Evolutionary conservation across 2,797 vertebrate species (phyloP), one percentile per base, ranked within the genome.

Genomic region (Spinibarbus caldwelli): DNA sequence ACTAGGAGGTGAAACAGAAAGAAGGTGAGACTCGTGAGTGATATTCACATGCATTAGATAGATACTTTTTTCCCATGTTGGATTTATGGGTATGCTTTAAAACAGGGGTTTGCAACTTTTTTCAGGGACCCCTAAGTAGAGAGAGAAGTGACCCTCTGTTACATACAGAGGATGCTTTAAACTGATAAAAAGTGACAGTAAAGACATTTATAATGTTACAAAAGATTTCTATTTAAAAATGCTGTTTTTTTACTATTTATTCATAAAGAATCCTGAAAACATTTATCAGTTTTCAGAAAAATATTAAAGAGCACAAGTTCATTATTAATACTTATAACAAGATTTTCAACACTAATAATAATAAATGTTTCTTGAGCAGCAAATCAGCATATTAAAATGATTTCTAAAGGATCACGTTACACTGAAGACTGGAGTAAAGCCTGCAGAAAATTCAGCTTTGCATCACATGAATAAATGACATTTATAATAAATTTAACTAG

Each of bases 1-100:
- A 93, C 98, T 99, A 93, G 21, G 72, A 89, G 82, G 88, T 88
- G 90, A 68, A 92, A 85, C 72, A 89, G 80, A 90, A 64, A 66
- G 38, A 84, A 29, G 29, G 78, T 66, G 59, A 64, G 62, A 67
- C 62, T 34, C 12, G 15, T 62, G 76, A 78, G 54, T 43, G 36
- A 43, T 41, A 59, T 62, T 59, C 54, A 59, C 54, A 26, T 62
- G 36, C 76, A 26, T n/a, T n/a, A n/a, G n/a, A n/a, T n/a, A n/a
- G n/a, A n/a, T n/a, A n/a, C n/a, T 78, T 31, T 10, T 57, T 10
- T 45, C 5, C 14, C 26, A 45, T 59, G 36, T 23, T n/a, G 17
- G n/a, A n/a, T n/a, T n/a, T n/a, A n/a, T n/a, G n/a, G n/a, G n/a
- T n/a, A 4, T 78, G 38, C 9, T 78, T 29, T 43, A 43, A 62